Conservation (phyloP, 2,113 vertebrate genomes). For the Leptodactylus fuscus region DNA sequence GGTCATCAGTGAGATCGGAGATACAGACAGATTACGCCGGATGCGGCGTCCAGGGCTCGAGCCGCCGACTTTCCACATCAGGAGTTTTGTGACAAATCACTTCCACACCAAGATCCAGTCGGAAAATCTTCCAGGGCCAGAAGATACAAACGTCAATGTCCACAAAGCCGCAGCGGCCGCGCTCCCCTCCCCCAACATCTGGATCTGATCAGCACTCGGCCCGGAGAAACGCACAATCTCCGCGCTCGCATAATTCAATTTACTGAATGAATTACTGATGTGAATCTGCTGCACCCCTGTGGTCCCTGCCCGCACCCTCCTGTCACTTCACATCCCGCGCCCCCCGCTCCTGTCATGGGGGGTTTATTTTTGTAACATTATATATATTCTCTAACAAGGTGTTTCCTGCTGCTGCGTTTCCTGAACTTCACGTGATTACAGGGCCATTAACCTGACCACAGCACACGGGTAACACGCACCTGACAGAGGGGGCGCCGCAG, state of each 20-base stretch:
- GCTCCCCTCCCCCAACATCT: constrained; percentile 77
- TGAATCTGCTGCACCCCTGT: constrained; percentile 46
- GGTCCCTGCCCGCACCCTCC: too few relatives aligned
- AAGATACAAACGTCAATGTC: constrained; percentile 77
- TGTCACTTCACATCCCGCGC: neutral
- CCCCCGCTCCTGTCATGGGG: neutral
- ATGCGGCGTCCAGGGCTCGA: neutral
- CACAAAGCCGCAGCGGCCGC: constrained; percentile 78
- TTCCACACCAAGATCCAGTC: constrained; percentile 68
- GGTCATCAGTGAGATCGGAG: constrained; percentile 64
- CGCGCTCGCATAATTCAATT: constrained; percentile 83
- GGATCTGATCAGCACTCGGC: constrained; percentile 77
- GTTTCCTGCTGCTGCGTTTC: constrained; percentile 2
- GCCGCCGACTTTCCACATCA: constrained; percentile 58
- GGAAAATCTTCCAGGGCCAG: constrained; percentile 67
- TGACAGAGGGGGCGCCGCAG: neutral
- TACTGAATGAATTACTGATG: constrained; percentile 80
- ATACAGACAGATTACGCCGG: neutral
- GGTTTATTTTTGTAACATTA: constrained; percentile 6
- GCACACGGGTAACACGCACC: neutral
- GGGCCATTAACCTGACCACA: neutral
- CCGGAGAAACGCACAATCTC: constrained; percentile 77
- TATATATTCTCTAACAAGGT: constrained; percentile 9
- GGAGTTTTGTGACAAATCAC: constrained; percentile 73
- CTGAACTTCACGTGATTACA: neutral